A percentile compares a stretch with the other conserved stretches of the same genome.
Conservation (phyloP, 2,888 invertebrate species). For the Sicus ferrugineus region DNA sequence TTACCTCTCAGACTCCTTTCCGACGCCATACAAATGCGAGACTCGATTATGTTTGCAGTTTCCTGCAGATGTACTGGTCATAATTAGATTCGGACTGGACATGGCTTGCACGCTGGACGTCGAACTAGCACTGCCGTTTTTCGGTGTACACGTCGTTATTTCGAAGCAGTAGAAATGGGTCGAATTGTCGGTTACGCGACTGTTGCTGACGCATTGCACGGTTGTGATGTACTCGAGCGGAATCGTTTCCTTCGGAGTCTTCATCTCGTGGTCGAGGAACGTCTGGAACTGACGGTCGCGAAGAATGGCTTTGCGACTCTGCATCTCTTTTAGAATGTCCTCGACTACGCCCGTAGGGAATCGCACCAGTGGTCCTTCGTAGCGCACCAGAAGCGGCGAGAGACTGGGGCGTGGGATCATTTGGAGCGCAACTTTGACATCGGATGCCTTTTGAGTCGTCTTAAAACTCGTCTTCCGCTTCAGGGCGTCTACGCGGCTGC, state of each 20-base stretch:
- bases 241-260: conserved; percentile 75
- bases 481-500: conserved; percentile 59
- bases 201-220: conserved; percentile 63
- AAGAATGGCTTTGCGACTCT: conserved; percentile 75
- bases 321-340: conserved; percentile 78
- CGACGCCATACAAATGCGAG: conserved; percentile 64
- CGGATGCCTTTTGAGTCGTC: conserved; percentile 45
- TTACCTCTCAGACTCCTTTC: conserved; percentile 61
- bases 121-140: conserved; percentile 47
- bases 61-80: conserved; percentile 58
- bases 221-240: conserved; percentile 69
- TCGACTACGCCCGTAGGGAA: conserved; percentile 71
- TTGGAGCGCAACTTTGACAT: conserved; percentile 57
- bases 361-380: conserved; percentile 62
- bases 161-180: conserved; percentile 64
- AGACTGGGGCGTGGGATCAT: conserved; percentile 63
- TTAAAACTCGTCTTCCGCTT: conserved; percentile 61
- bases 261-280: conserved; percentile 76
- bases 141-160: conserved; percentile 59
- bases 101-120: conserved; percentile 42
- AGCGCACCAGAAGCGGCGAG: conserved; percentile 59
- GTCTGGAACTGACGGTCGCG: conserved; percentile 77
- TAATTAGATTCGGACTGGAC: conserved; percentile 61
- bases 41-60: conserved; percentile 60
- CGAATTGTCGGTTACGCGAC: conserved; percentile 64